Evolutionary conservation across 2,113 vertebrate genomes (phyloP), one percentile per base, ranked within the genome.

Genomic region (Podarcis cretensis): DNA sequence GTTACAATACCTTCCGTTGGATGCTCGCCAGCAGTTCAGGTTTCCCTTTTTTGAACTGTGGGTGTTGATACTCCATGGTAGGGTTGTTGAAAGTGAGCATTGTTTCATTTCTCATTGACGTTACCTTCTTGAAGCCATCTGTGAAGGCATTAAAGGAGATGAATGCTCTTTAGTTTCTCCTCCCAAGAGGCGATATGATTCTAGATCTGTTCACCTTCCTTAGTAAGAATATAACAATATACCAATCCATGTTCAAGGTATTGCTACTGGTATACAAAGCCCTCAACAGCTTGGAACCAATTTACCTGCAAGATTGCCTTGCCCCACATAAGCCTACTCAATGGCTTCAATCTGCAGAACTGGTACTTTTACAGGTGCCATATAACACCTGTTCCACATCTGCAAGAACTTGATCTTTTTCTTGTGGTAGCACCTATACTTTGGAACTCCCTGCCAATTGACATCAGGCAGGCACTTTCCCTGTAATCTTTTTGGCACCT

Each of bases 121-220:
- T 90, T 89, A 97, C 89, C 81, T 97, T 97, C 83, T 94, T 94
- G 94, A 97, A 97, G 25, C 97, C 97, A 95, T 97, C 96, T 97
- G 92, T 57, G 43, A 59, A 79, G 86, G 18, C 30, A 76, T 32
- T 16, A 30, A 76, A 57, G 91, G 30, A n/a, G 9, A 89, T 78
- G 73, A 79, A 81, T 57, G 63, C 21, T 69, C n/a, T 43, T 54
- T 54, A 54, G 48, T 54, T 0, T 89, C 74, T 84, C 91, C 30
- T 91, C 86, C 10, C 73, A 89, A 18, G 2, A 57, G 27, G 13
- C 40, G 37, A 37, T 35, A 35, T 7, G 8, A 32, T 68, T 18
- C 48, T 81, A 77, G 81, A 84, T 57, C 9, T 80, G 5, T 71
- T 43, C 35, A 65, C 0, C 10, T 40, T 35, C 3, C 25, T 30